These are phyloP conservation scores for Gavia stellata DNA, from an alignment of 2,113 vertebrate species.

Conservation along the genomic window DNA sequence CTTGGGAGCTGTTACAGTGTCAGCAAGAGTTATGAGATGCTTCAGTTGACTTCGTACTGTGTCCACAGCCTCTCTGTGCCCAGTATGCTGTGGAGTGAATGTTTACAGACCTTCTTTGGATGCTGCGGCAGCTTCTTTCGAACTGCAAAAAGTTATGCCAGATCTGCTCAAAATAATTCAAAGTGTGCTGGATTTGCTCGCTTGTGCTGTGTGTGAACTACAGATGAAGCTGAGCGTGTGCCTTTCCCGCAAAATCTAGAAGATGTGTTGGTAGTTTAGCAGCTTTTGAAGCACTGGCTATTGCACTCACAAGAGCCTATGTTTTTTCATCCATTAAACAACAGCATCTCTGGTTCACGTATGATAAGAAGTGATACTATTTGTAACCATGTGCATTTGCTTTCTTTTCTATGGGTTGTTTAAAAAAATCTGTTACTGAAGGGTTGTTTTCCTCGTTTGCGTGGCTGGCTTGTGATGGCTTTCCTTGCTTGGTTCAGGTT, in stretches of 20 bases:
- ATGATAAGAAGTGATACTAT: not conserved
- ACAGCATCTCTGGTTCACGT: not conserved
- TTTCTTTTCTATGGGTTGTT: not conserved
- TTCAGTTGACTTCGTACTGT: not conserved
- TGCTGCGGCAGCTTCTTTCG: not conserved
- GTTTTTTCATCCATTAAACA: not conserved
- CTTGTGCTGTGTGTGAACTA: not conserved
- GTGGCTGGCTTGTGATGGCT: not conserved
- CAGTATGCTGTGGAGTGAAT: not conserved
- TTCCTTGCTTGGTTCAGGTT: not conserved
- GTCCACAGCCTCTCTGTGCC: not conserved
- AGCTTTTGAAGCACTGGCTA: not conserved
- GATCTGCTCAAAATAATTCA: not conserved
- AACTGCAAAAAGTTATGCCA: not conserved
- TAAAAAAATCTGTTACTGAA: not conserved
- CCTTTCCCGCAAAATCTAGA: not conserved
- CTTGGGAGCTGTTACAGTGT: not conserved
- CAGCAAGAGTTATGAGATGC: not conserved
- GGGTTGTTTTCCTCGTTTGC: not conserved
- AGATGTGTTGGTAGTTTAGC: not conserved
- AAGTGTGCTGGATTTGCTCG: not conserved
- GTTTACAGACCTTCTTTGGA: not conserved
- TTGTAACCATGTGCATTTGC: not conserved
- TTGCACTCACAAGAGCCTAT: fast-evolving
- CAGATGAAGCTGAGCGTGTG: not conserved